Evolutionary conservation across 2,888 invertebrate species (phyloP), one percentile per base, ranked within the genome.

Genomic region (Cartodere bifasciata): DNA sequence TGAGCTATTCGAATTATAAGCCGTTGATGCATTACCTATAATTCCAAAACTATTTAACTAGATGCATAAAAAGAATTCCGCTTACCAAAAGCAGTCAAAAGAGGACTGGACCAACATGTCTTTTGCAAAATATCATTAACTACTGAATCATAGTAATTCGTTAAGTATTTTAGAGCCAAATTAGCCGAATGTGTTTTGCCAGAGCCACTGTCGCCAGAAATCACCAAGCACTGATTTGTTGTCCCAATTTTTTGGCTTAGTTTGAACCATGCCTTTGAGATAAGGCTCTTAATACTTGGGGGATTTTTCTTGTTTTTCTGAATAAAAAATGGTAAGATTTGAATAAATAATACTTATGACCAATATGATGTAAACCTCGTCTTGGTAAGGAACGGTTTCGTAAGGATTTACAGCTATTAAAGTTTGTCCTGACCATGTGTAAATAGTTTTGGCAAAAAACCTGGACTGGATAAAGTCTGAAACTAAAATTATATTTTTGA

Each of bases 121-220:
- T 45, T 40, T 35, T 34, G 39, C 16, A 48, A 29, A 9, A 44
- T 21, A 17, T 42, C 31, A 6, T 36, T 37, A 1, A 25, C 28
- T 13, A 28, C 28, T 21, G 30, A 36, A 22, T 39, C 40, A 21
- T 44, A 44, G 13, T 44, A 29, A 4, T 43, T 38, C 4, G 52
- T 52, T 2, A 62, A 40, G 39, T 55, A 58, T 32, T 56, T 53
- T 27, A 63, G 42, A 14, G 58, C 53, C 31, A 54, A 48, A 24
- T 50, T 52, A 3, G 59, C 58, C 10, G 60, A 58, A 38, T 52
- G 60, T 2, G 62, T 62, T 47, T 63, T 63, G 22, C 62, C 63
- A 3, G 62, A 54, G 11, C 62, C 62, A 30, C 60, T 62, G 32
- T 62, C 62, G 3, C 62, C 63, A 16, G 55, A 61, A 26, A 63